A percentile compares a stretch with the other conserved stretches of the same genome.
phyloP scores from a whole-genome alignment of 1,140 invertebrate genomes.

The Yoshiicerus persimilis region DNA sequence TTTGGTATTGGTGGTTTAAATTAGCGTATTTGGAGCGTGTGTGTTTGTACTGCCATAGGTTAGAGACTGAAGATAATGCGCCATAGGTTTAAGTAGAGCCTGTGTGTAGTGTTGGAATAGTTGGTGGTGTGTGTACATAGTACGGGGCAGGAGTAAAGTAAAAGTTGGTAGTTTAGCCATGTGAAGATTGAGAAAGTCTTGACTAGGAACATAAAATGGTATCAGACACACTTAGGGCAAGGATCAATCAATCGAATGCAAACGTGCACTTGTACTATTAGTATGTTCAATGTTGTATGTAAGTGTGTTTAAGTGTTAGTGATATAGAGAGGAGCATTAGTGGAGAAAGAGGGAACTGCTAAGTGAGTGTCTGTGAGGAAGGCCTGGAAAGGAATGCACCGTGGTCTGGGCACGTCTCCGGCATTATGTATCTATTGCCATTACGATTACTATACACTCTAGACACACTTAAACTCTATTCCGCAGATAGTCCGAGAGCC shows the following conservation, averaged over 20 bases:
- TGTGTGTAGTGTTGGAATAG: neutral
- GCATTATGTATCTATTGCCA: neutral
- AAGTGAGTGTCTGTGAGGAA: neutral
- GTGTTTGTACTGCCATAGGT: no score
- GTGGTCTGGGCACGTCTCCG: neutral
- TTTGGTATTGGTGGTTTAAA: no score
- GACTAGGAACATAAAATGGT: neutral
- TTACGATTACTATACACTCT: neutral
- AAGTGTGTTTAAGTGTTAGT: neutral
- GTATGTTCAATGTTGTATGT: neutral
- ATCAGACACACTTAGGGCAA: constrained; percentile 18
- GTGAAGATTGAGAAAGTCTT: neutral
- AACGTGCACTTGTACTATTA: neutral
- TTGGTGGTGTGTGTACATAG: neutral
- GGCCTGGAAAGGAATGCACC: neutral
- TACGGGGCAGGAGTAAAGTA: neutral
- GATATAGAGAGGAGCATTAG: neutral
- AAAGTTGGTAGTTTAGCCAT: neutral
- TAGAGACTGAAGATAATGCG: no score
- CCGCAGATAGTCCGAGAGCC: neutral
- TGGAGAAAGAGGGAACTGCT: neutral
- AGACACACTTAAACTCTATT: neutral
- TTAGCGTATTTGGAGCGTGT: no score
- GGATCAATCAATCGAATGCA: constrained; percentile 35
- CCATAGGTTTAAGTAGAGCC: no score